Evolutionary conservation across 2,888 invertebrate genomes (phyloP), one percentile per base, ranked within the genome.

Genomic region (Eilema griseolum): DNA sequence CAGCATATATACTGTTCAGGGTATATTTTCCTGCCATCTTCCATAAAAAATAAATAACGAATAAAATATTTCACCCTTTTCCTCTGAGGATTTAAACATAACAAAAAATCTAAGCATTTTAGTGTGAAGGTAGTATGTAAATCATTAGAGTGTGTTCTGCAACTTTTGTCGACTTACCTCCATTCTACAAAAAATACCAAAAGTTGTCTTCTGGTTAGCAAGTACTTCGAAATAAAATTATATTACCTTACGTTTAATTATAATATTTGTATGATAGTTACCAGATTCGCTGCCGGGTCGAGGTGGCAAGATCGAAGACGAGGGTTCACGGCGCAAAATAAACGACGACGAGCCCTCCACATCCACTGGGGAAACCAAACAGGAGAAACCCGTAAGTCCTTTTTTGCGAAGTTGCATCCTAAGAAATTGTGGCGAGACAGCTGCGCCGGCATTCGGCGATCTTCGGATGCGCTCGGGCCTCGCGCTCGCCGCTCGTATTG

Each of bases 221-320:
- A 20, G 46, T 46, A 20, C n/a, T n/a, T n/a, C n/a, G 46, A 46
- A 33, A 8, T 8, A 7, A 8, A 33, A 33, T 33, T 33, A 33
- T 33, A 8, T 33, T 33, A 33, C 8, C 5, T 20, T 20, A 20
- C 20, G 4, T 41, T 37, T n/a, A 16, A n/a, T 52, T 28, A 11
- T 12, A 23, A 41, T 46, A 41, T n/a, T 26, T 31, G 26, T 66
- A 1, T 41, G 14, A 0, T 73, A 94, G 94, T 81, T 94, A 52
- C 93, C 95, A 33, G 92, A 93, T 78, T 83, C 89, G 0, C 76
- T 95, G 72, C 95, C 95, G 0, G 94, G 95, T 0, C 91, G 92
- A 16, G 93, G 93, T 3, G 87, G 89, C n/a, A 79, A 81, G n/a
- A 77, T 78, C 3, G 91, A 90, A 4, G 92, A 91, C 3, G 90